Conservation (phyloP, 2,888 invertebrate genomes). For the Brachylomia viminalis region DNA sequence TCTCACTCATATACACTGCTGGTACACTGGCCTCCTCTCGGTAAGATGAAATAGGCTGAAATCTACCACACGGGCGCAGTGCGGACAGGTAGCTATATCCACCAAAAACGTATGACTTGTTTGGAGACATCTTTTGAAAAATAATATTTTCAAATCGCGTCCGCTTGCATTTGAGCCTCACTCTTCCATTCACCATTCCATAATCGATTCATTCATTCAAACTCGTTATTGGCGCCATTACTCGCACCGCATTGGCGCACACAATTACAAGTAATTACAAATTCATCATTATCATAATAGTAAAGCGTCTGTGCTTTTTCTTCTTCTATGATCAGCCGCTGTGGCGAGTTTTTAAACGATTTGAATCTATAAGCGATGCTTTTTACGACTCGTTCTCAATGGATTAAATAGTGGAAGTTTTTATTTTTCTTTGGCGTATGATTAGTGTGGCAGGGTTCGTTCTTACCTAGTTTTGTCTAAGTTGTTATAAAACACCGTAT, state of each 20-base stretch:
- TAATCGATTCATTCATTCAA: slow-evolving; percentile 78
- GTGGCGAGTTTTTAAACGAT: slow-evolving; percentile 39
- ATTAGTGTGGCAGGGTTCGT: too few species aligned
- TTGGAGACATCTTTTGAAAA: neutral
- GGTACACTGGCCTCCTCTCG: neutral
- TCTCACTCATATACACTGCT: neutral
- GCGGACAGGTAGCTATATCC: neutral
- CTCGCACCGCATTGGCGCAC: slow-evolving; percentile 46
- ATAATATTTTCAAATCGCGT: slow-evolving; percentile 12
- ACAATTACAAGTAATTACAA: slow-evolving; percentile 71
- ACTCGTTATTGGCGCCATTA: slow-evolving; percentile 57
- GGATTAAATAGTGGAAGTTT: neutral
- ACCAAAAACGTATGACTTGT: neutral
- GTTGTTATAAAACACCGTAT: neutral
- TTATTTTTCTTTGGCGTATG: neutral
- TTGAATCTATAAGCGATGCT: slow-evolving; percentile 20
- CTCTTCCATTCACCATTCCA: slow-evolving; percentile 68
- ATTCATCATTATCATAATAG: slow-evolving; percentile 73
- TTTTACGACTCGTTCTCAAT: slow-evolving; percentile 37
- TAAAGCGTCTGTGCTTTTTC: slow-evolving; percentile 57
- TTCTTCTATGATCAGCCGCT: slow-evolving; percentile 41
- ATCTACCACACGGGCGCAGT: neutral
- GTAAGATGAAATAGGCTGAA: neutral
- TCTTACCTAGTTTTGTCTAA: too few species aligned
- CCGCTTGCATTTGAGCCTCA: slow-evolving; percentile 21